Evolutionary conservation across 92 coral and sea anemone species (phyloP).

Genomic region (Parazoanthus atlanticus): DNA sequence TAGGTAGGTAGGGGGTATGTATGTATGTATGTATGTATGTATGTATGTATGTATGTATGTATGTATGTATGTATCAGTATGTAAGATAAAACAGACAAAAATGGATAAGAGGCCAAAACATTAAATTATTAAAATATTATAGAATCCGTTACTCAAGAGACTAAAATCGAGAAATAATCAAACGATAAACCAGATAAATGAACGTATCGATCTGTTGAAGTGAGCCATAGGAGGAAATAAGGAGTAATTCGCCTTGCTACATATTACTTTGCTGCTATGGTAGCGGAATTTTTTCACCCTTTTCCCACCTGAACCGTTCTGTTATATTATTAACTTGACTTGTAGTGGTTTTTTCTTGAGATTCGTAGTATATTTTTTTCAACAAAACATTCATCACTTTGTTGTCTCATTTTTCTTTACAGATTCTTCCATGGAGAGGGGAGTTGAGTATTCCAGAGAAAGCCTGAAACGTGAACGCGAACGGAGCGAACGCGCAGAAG

Average conservation of each 20-base stretch:
- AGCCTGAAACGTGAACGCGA: conserved; percentile 77
- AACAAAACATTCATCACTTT: not conserved
- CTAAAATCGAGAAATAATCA: no score
- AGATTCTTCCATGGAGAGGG: conserved; percentile 79
- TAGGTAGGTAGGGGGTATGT: no score
- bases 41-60: no score
- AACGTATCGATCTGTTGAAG: not conserved
- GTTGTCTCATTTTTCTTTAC: conserved; percentile 13
- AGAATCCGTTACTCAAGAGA: no score
- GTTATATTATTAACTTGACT: not conserved
- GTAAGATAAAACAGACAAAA: no score
- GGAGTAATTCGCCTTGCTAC: not conserved
- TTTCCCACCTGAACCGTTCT: not conserved
- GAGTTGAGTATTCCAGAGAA: conserved; percentile 48
- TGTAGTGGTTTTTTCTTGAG: not conserved
- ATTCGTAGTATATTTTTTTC: not conserved
- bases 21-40: no score
- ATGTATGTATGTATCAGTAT: no score
- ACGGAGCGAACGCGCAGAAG: conserved; percentile 53
- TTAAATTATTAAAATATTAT: no score
- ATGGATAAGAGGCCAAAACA: no score
- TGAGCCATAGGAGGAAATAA: no score
- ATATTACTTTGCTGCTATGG: not conserved
- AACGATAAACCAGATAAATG: not conserved
- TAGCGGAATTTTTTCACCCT: not conserved